Conservation (phyloP, 2,888 invertebrate species). For the Dryocosmus kuriphilus region DNA sequence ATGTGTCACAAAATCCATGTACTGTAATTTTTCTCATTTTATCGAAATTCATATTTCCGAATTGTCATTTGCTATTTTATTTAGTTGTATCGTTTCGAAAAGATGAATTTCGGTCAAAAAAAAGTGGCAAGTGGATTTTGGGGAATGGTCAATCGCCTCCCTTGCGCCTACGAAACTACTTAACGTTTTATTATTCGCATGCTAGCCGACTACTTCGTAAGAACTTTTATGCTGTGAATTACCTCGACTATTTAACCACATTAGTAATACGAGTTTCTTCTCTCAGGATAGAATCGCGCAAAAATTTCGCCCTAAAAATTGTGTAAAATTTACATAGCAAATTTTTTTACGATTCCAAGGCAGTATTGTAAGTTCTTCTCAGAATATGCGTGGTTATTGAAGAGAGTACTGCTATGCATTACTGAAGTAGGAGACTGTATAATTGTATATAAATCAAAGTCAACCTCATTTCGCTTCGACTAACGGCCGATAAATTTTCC, state of each 20-base stretch:
- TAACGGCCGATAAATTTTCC: conserved; percentile 38
- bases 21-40: conserved; percentile 44
- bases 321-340: conserved; percentile 8
- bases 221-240: conserved; percentile 50
- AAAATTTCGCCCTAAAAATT: conserved; percentile 5
- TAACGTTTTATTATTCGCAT: conserved; percentile 46
- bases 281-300: conserved; percentile 8
- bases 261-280: conserved; percentile 7
- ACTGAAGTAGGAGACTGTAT: conserved; percentile 64
- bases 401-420: conserved; percentile 62
- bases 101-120: not conserved
- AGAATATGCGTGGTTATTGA: conserved; percentile 37
- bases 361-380: conserved; percentile 48
- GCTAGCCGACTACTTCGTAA: conserved; percentile 44
- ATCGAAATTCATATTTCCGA: conserved; percentile 42
- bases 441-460: conserved; percentile 64
- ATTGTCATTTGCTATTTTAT: conserved; percentile 40
- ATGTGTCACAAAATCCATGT: too few relatives aligned
- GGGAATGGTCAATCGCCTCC: not conserved
- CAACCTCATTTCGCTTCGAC: conserved; percentile 36
- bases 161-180: conserved; percentile 51
- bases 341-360: conserved; percentile 32
- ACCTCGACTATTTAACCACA: conserved; percentile 46
- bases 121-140: not conserved
- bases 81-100: conserved; percentile 41